These are phyloP conservation scores for Andrena fulva DNA, from an alignment of 2,888 invertebrate species.

Conservation along the genomic window DNA sequence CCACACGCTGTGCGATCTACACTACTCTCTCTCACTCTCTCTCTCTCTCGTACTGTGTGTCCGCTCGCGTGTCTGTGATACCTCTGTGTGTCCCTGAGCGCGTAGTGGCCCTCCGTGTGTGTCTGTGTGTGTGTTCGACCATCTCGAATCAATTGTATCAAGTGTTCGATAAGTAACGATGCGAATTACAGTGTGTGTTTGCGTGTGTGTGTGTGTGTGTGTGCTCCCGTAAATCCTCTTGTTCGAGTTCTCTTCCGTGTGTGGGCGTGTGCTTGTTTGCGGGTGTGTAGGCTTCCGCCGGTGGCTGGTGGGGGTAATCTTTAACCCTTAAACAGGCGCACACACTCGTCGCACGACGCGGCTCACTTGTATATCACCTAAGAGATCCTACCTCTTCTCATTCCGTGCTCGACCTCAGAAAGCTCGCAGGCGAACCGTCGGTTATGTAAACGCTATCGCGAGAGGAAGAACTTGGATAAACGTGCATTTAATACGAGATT, in stretches of 20 bases:
- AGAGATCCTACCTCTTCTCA: slow-evolving; percentile 13
- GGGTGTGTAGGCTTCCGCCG: slow-evolving; percentile 18
- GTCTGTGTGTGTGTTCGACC: neutral
- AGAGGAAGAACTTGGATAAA: slow-evolving; percentile 64
- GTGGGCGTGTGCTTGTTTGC: neutral
- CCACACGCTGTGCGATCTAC: slow-evolving; percentile 51
- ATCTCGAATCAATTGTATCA: neutral
- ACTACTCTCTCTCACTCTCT: neutral
- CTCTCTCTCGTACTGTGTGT: neutral
- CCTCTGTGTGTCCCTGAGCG: slow-evolving; percentile 1
- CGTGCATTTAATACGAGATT: slow-evolving; percentile 46
- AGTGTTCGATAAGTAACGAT: neutral
- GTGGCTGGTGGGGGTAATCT: slow-evolving; percentile 35
- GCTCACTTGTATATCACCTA: slow-evolving; percentile 11
- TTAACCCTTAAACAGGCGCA: slow-evolving; percentile 63
- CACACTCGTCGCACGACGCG: neutral
- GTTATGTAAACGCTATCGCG: slow-evolving; percentile 44
- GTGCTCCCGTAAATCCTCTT: slow-evolving; percentile 31
- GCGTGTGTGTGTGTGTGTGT: neutral
- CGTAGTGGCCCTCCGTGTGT: slow-evolving; percentile 1
- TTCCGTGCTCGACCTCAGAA: slow-evolving; percentile 6
- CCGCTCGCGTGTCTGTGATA: neutral
- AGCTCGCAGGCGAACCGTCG: slow-evolving; percentile 39
- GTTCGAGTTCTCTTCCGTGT: slow-evolving; percentile 1
- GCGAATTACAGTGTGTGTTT: neutral